Evolutionary conservation across 2,797 vertebrate species (phyloP).

Genomic region (Euphonia xanthogaster): DNA sequence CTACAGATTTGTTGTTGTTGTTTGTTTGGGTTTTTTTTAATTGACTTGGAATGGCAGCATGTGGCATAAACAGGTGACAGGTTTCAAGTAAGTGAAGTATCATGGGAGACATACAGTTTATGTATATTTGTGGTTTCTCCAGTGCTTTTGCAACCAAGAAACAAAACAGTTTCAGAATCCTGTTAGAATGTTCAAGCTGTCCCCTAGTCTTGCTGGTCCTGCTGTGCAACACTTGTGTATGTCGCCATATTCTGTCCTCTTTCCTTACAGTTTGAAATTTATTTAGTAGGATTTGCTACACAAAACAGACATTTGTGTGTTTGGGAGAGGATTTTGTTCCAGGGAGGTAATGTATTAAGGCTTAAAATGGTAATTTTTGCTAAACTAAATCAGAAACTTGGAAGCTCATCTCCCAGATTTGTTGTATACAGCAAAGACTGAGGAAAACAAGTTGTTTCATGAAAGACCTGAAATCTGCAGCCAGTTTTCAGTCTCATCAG

Average conservation of each 20-base stretch:
- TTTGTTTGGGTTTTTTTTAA: neutral
- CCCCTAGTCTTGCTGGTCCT: neutral
- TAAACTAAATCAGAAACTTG: neutral
- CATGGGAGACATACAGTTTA: neutral
- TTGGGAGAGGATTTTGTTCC: neutral
- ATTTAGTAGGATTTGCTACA: neutral
- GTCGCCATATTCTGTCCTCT: neutral
- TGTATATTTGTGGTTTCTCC: neutral
- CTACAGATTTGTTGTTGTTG: neutral
- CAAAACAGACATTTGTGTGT: neutral
- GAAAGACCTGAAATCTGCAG: neutral
- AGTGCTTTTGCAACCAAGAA: neutral
- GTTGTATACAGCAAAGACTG: neutral
- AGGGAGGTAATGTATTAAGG: neutral
- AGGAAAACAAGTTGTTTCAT: neutral
- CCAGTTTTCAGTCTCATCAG: slow-evolving; percentile 28
- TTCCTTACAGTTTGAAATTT: neutral
- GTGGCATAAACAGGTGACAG: neutral
- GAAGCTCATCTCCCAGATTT: neutral
- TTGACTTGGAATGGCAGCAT: neutral
- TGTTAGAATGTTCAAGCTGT: neutral
- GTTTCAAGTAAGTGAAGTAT: neutral
- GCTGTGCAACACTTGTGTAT: neutral
- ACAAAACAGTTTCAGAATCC: neutral
- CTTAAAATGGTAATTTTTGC: neutral